Evolutionary conservation across 2,888 invertebrate species (phyloP), one percentile per base, ranked within the genome.

Genomic region (Philhelius pedissequus): DNA sequence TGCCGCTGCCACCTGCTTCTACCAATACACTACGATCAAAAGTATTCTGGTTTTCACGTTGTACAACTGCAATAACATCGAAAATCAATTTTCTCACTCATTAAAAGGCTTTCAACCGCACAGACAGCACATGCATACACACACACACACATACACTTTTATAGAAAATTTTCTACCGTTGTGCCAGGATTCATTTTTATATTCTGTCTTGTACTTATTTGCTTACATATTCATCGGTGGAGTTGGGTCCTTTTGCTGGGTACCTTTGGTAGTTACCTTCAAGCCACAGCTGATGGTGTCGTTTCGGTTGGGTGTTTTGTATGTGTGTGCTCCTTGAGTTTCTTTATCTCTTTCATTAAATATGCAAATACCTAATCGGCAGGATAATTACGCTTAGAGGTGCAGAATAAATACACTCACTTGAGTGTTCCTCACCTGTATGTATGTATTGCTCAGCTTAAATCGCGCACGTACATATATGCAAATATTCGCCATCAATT

Each of bases 351-450:
- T 78, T 79, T 78, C 83, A 79, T 84, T 75, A 79, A 79, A 75
- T 75, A 84, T 84, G 83, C 83, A 84, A 84, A 84, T 79, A 79
- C 70, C 75, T 75, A 84, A 84, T 84, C 83, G 83, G 66, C 79
- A 75, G 75, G 79, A 84, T 84, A 84, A 84, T 79, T 79, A 66
- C 75, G 79, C 83, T 84, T 79, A 75, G 75, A 75, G 79, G 30
- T 79, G 83, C 79, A 66, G 83, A 79, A 84, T 82, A 77, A 82
- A 82, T 75, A 79, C 79, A 75, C 74, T 70, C 69, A 64, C 64
- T 66, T 22, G 54, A 40, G 54, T 73, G 48, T 35, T 54, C 30
- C 32, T 18, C n/a, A 48, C 11, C 22, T 5, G 1, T 20, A 11
- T n/a, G n/a, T 7, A 13, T 7, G 25, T 22, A 62, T 35, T 78